Percentiles rank a stretch among this genome's conserved stretches.
Evolutionary conservation across 30 jellyfish, hydroid and myxozoan species (phyloP).

Genomic region (Aurelia sp.): DNA sequence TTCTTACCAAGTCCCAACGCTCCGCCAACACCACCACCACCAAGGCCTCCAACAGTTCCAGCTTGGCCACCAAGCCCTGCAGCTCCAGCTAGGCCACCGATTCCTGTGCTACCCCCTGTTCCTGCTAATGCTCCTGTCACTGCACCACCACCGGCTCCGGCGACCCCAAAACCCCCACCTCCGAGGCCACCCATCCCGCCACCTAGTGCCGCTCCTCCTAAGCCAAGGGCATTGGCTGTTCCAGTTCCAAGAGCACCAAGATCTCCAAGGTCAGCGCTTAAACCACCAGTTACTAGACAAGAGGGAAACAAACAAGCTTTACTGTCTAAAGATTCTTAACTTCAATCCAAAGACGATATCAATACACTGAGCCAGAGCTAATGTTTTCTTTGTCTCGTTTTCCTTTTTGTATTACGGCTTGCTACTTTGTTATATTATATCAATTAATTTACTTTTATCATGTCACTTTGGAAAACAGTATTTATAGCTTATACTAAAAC

Average conservation of each 20-base stretch:
- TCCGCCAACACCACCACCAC: constrained; percentile 74
- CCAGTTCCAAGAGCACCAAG: constrained; percentile 98
- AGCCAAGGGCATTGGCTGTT: constrained; percentile 93
- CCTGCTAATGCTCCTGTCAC: constrained; percentile 87
- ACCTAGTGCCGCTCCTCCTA: constrained; percentile 94
- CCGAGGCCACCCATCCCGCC: constrained; percentile 97
- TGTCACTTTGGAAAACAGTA: no score
- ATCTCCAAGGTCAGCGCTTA: constrained; percentile 95
- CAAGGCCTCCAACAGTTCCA: constrained; percentile 83
- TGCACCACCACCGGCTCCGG: constrained; percentile 99
- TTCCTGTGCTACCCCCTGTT: constrained; percentile 85
- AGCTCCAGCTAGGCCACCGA: constrained; percentile 96
- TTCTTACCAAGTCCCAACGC: constrained; percentile 88
- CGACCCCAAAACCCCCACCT: constrained; percentile 89
- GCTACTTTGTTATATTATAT: no score
- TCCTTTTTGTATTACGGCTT: no score
- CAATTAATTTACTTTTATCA: no score
- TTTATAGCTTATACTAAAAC: no score
- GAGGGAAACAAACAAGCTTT: not conserved
- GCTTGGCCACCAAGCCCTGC: constrained; percentile 93
- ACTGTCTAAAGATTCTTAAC: not conserved
- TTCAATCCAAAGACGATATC: no score
- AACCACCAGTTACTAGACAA: constrained; percentile 67
- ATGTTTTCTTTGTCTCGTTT: no score
- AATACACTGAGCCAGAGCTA: no score